Evolutionary conservation across 2,113 vertebrate species (phyloP).

Genomic region (Megaceryle torquata): DNA sequence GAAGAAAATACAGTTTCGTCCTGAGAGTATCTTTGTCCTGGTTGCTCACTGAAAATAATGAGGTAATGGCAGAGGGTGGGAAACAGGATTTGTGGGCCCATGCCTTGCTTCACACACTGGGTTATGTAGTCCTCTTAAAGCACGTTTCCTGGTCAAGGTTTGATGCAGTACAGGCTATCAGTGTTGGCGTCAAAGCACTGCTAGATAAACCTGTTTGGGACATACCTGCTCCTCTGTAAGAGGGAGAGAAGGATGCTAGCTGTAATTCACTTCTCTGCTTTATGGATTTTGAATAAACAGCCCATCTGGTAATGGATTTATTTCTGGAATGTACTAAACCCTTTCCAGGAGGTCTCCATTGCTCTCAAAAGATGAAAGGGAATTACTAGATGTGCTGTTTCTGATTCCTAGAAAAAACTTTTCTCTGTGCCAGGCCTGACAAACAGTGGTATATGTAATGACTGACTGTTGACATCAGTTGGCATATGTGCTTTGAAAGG

Average conservation of each 20-base stretch:
- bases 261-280: background rate
- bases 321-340: background rate
- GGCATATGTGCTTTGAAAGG: background rate
- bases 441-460: background rate
- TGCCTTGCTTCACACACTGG: background rate
- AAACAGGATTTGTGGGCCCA: background rate
- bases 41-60: background rate
- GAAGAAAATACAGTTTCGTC: background rate
- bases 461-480: background rate
- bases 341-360: background rate
- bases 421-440: background rate
- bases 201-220: background rate
- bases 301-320: background rate
- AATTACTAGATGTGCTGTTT: background rate
- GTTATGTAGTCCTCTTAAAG: background rate
- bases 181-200: rapidly evolving
- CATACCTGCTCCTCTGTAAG: background rate
- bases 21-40: background rate
- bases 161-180: background rate
- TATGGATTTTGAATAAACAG: background rate
- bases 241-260: background rate
- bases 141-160: rapidly evolving
- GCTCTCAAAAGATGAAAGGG: background rate
- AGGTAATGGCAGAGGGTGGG: too few species aligned
- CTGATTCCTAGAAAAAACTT: background rate